These are phyloP conservation scores for Trachops cirrhosus DNA, from an alignment of 2,797 vertebrate genomes.

Conservation along the genomic window DNA sequence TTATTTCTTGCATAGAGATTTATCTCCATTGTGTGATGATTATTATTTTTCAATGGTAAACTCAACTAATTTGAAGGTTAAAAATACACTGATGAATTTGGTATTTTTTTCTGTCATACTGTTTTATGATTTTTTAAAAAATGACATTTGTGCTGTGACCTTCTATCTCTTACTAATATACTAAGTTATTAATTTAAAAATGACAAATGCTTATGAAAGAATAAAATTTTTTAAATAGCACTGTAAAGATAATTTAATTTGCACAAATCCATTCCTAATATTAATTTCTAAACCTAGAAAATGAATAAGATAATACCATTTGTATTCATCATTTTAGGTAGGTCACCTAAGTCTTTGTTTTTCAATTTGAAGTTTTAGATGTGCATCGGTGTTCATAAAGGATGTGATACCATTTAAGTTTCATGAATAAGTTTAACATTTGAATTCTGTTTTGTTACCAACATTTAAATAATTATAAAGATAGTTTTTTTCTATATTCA, in stretches of 20 bases:
- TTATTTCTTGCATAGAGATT: background rate
- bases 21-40: background rate
- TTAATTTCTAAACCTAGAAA: background rate
- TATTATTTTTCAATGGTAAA: conserved; percentile 23
- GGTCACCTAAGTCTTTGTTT: background rate
- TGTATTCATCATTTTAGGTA: background rate
- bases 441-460: background rate
- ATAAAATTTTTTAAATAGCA: background rate
- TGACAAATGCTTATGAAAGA: background rate
- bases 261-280: background rate
- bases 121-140: background rate
- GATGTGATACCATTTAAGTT: background rate
- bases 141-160: background rate
- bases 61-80: background rate
- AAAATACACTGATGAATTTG: background rate
- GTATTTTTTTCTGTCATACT: background rate
- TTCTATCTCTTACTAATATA: background rate
- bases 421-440: background rate
- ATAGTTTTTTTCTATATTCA: background rate
- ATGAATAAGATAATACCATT: background rate
- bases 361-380: background rate
- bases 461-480: background rate
- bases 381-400: background rate
- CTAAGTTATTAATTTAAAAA: background rate
- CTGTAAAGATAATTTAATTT: background rate